Conservation (phyloP, 2,113 vertebrate genomes). For the Ciconia stormi region DNA sequence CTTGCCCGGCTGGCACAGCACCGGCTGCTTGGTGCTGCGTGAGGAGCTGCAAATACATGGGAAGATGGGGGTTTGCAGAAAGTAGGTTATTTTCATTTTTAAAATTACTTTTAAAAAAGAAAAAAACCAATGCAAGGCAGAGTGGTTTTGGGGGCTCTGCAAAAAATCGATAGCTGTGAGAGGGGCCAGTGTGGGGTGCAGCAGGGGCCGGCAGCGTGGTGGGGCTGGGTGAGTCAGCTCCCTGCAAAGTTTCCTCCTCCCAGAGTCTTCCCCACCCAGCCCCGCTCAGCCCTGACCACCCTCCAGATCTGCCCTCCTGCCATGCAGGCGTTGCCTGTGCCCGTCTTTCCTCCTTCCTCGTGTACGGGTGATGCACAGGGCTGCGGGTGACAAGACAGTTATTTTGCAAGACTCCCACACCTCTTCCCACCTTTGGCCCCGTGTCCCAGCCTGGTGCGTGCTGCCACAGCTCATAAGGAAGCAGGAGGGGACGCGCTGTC, state of each 20-base stretch:
- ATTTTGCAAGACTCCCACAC: not conserved
- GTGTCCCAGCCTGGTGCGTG: fast-evolving
- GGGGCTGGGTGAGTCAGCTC: not conserved
- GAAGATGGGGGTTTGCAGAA: not conserved
- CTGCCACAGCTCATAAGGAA: not conserved
- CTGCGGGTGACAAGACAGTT: not conserved
- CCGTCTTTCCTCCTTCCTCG: not conserved
- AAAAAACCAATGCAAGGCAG: not conserved
- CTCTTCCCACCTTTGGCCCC: not conserved
- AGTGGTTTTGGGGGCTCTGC: not conserved
- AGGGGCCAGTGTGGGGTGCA: not conserved
- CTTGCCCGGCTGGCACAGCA: fast-evolving
- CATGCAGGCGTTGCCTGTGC: not conserved
- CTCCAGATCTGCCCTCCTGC: fast-evolving
- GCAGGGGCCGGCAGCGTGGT: not conserved
- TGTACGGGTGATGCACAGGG: not conserved
- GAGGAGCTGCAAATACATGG: not conserved
- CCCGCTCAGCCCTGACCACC: not conserved
- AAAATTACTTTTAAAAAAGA: not conserved
- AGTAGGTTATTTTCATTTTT: not conserved
- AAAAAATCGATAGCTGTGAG: not conserved
- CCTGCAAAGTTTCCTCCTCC: not conserved
- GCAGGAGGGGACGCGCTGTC: fast-evolving
- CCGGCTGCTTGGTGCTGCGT: fast-evolving
- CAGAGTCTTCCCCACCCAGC: fast-evolving